These are phyloP conservation scores for Phalloptychus januarius DNA, from an alignment of 2,797 vertebrate genomes.

Conservation along the genomic window DNA sequence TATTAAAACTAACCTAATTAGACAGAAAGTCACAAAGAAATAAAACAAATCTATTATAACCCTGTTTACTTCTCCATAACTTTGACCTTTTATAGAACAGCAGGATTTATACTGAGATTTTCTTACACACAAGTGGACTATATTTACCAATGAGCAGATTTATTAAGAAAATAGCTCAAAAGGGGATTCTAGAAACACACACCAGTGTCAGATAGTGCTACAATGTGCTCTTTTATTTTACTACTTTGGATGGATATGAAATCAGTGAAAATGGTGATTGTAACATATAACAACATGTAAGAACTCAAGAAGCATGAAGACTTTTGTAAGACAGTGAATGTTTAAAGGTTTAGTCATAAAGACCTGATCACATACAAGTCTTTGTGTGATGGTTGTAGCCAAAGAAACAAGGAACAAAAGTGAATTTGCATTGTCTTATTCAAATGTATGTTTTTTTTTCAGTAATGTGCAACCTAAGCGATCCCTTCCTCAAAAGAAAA, in stretches of 20 bases:
- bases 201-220: not conserved
- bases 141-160: not conserved
- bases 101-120: not conserved
- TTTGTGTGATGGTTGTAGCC: too few relatives aligned
- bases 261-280: not conserved
- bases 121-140: not conserved
- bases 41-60: too few relatives aligned
- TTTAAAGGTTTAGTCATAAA: not conserved
- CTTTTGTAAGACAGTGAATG: not conserved
- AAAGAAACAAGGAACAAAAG: not conserved
- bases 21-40: too few relatives aligned
- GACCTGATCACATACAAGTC: not conserved
- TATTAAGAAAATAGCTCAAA: not conserved
- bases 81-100: not conserved
- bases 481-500: constrained; percentile 26
- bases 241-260: not conserved
- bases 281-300: not conserved
- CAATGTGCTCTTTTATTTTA: not conserved
- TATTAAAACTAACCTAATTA: too few relatives aligned
- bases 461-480: constrained; percentile 42
- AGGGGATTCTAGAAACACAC: not conserved
- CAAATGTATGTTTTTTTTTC: not conserved
- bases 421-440: not conserved
- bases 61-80: not conserved
- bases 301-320: not conserved